Conservation (phyloP, 2,113 vertebrate species). For the Atlantisia rogersi region DNA sequence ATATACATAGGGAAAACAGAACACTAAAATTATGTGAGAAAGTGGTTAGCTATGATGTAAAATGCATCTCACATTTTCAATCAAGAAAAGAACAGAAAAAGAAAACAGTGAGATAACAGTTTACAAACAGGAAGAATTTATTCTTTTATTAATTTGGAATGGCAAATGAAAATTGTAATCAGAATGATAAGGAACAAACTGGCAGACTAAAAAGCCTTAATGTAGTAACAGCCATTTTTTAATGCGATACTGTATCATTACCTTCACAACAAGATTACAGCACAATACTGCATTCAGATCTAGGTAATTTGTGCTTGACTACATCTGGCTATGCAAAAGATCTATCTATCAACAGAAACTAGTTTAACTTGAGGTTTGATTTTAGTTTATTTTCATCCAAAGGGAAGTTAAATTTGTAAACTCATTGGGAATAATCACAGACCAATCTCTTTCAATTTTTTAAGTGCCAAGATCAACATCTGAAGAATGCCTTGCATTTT, state of each 20-base stretch:
- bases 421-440: background rate
- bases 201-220: slow-evolving; percentile 51
- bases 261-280: slow-evolving; percentile 61
- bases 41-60: background rate
- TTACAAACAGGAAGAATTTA: slow-evolving; percentile 42
- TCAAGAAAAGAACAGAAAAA: slow-evolving; percentile 17
- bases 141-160: slow-evolving; percentile 44
- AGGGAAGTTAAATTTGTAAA: slow-evolving; percentile 27
- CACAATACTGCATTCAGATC: slow-evolving; percentile 57
- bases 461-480: background rate
- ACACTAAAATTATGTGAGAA: background rate
- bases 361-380: background rate
- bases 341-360: background rate
- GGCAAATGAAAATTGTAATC: slow-evolving; percentile 67
- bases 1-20: background rate
- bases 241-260: slow-evolving; percentile 68
- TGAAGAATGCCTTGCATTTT: background rate
- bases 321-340: slow-evolving; percentile 25
- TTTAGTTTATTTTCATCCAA: background rate
- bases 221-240: slow-evolving; percentile 52
- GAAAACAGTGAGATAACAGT: background rate
- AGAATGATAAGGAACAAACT: slow-evolving; percentile 53
- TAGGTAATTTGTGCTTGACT: slow-evolving; percentile 33
- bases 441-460: background rate
- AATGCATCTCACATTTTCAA: background rate